Evolutionary conservation across 2,797 vertebrate genomes (phyloP), one percentile per base, ranked within the genome.

Genomic region (Acanthiza pusilla): DNA sequence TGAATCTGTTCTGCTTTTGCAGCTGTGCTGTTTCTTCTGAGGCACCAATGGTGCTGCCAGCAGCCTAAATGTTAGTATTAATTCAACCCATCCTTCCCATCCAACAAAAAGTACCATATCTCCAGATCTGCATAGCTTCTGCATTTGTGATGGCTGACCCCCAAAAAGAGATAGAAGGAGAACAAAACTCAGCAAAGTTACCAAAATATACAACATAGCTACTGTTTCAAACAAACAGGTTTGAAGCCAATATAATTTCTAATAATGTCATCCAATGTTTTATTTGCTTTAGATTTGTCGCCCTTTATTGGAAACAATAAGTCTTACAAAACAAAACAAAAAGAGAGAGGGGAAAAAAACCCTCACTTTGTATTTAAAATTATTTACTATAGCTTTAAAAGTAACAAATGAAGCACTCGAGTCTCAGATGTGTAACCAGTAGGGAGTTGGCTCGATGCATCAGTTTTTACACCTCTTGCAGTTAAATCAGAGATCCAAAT

Each of bases 381-480:
- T 75, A 91, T 91, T 96, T 93, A 90, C 85, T 96, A 90, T 32
- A 90, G 70, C 92, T 94, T 96, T 96, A 96, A 95, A 96, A 90
- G 88, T 93, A 96, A 92, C 76, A 94, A 96, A 96, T 70, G 36
- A 92, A 97, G 92, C 83, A 70, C 66, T 92, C 82, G 66, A 73
- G 66, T 93, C 93, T 95, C 87, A 94, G 93, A 96, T 93, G 82
- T 96, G 96, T 93, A 96, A 94, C 94, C 94, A 83, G 89, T 96
- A 96, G 97, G 96, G 97, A 97, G 95, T 62, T 97, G 85, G 67
- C 96, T 96, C 58, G 5, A 96, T 95, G 92, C 78, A 87, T 89
- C 91, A 92, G 95, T 96, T 96, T 97, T 96, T 96, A 96, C 96
- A 96, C 96, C 96, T 98, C 96, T 97, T 91, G 95, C 96, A 97